Evolutionary conservation across 2,113 vertebrate genomes (phyloP).

Genomic region (Ondatra zibethicus): DNA sequence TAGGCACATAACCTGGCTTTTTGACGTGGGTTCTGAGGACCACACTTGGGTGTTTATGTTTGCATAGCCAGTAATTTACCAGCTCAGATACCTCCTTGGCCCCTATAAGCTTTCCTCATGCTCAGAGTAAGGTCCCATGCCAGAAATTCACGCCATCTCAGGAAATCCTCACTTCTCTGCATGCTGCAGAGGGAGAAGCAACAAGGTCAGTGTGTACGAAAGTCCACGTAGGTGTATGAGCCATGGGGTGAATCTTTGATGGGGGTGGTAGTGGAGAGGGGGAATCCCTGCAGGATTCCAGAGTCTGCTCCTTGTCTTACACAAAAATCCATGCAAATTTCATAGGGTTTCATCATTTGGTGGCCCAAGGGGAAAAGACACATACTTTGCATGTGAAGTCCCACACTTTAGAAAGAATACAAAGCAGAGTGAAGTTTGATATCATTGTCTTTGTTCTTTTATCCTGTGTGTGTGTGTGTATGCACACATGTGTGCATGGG

Average conservation of each 20-base stretch:
- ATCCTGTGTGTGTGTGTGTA: no score
- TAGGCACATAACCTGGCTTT: not conserved
- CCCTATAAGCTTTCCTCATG: not conserved
- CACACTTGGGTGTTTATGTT: not conserved
- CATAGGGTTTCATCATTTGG: not conserved
- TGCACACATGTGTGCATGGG: not conserved
- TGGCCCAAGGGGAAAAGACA: not conserved
- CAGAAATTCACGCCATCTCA: not conserved
- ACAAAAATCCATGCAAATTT: not conserved
- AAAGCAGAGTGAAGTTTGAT: not conserved
- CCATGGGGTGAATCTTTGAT: not conserved
- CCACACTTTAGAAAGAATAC: slow-evolving; percentile 4
- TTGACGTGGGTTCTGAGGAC: not conserved
- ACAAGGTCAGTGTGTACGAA: not conserved
- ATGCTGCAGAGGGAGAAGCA: not conserved
- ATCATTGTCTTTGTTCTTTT: not conserved
- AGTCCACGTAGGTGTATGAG: not conserved
- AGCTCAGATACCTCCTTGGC: not conserved
- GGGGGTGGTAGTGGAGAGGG: rapidly evolving
- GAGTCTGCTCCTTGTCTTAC: not conserved
- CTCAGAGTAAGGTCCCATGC: not conserved
- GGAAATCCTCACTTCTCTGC: not conserved
- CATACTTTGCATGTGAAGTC: not conserved
- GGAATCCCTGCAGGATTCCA: no score
- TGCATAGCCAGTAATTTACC: not conserved